These are phyloP conservation scores for Lacanobia wlatinum DNA, from an alignment of 2,888 invertebrate genomes.

Conservation along the genomic window DNA sequence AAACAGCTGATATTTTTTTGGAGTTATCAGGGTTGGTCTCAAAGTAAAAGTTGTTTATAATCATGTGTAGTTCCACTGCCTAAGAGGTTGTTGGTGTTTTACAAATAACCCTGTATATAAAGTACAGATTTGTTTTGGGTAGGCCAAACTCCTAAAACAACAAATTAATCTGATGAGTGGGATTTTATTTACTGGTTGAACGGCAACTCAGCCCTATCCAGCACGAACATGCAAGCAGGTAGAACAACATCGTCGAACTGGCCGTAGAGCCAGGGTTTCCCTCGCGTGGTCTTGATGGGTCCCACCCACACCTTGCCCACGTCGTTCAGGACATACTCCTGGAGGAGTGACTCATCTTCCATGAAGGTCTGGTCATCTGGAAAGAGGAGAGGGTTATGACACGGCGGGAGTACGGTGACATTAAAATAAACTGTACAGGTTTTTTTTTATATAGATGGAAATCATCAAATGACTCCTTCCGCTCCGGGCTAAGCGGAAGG, in stretches of 20 bases:
- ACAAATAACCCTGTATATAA: too few species aligned
- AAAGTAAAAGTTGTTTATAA: too few species aligned
- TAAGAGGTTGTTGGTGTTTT: too few species aligned
- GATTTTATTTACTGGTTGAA: constrained; percentile 86
- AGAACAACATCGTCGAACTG: constrained; percentile 94
- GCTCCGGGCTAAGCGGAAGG: too few species aligned
- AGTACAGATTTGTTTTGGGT: background rate
- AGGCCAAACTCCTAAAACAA: background rate
- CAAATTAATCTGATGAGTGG: background rate
- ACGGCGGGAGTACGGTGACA: background rate
- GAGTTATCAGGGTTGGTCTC: too few species aligned
- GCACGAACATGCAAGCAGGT: constrained; percentile 93
- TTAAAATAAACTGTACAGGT: background rate
- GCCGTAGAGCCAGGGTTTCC: constrained; percentile 96
- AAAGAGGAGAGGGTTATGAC: constrained; percentile 35
- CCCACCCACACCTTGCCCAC: constrained; percentile 97
- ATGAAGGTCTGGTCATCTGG: constrained; percentile 94
- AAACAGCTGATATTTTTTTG: too few species aligned
- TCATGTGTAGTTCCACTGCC: too few species aligned
- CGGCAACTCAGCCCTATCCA: constrained; percentile 92
- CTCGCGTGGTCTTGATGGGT: constrained; percentile 92
- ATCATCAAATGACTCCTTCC: too few species aligned
- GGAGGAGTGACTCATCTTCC: constrained; percentile 92
- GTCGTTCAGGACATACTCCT: constrained; percentile 95
- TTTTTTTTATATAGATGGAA: too few species aligned